These are phyloP conservation scores for Phortica okadai DNA, from an alignment of 2,888 invertebrate genomes.

Conservation along the genomic window DNA sequence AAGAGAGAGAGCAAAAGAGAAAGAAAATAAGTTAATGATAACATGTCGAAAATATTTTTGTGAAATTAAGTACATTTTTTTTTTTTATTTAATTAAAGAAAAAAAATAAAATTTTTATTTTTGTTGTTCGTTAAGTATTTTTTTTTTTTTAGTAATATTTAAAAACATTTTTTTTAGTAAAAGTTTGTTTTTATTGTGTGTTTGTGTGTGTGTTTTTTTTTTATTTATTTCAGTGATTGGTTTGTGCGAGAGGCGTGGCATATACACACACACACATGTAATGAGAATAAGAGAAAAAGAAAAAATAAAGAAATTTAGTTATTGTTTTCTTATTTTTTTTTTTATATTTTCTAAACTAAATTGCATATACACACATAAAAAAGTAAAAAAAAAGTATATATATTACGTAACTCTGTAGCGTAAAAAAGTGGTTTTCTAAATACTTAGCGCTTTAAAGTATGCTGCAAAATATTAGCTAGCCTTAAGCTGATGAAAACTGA, in stretches of 20 bases:
- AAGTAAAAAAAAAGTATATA: neutral
- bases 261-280: conserved; percentile 13
- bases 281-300: conserved; percentile 10
- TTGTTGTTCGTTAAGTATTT: neutral
- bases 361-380: neutral
- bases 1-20: neutral
- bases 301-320: neutral
- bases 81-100: conserved; percentile 4
- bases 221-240: neutral
- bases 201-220: neutral
- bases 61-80: neutral
- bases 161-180: neutral
- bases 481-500: too few species aligned
- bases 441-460: too few species aligned
- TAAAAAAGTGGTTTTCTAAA: too few species aligned
- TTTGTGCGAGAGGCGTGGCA: neutral
- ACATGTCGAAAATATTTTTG: neutral
- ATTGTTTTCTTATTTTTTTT: neutral
- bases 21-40: neutral
- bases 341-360: neutral
- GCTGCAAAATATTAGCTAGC: too few species aligned
- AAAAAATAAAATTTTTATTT: neutral
- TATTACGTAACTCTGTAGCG: too few species aligned
- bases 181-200: neutral
- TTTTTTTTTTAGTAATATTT: neutral